Base-by-base conservation (phyloP, 2,797 vertebrate species). In the Morus bassanus region DNA sequence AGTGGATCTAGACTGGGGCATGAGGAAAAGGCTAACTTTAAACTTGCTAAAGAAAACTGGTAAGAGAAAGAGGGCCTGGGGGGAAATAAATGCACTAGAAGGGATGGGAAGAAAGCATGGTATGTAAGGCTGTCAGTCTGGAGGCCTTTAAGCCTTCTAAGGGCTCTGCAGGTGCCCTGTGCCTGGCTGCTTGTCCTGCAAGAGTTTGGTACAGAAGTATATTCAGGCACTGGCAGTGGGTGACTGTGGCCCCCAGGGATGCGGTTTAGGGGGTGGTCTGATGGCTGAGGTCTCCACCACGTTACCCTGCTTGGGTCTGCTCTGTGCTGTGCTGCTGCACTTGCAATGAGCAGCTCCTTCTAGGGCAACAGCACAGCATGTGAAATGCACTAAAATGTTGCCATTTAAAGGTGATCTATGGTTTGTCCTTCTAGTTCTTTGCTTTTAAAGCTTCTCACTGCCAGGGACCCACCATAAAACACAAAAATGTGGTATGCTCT, bases 331-430 rank as follows among this genome's bases (percentile, higher is more conserved):
- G 63, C 57, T 27, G 24, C 57, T n/a, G n/a, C 10, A 18, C 24
- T 60, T 27, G 57, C 57, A 60, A 37, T 7, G 7, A 60, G 57
- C 3, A 3, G 16, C 54, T 89, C 48, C 35, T 77, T 77, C 75
- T 77, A 83, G 79, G 84, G 78, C 64, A 83, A 68, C 8, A 25
- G 64, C 56, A 43, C 27, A 41, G 74, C 64, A 68, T 72, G n/a
- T 11, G 33, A 83, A 94, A 33, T 74, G 72, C 50, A 59, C 72
- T 65, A 33, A 88, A 93, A 81, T 72, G 35, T 53, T 88, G 64
- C 43, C 39, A 28, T 91, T 88, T 96, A 80, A 92, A 92, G 65
- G 61, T 77, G 89, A 93, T 94, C 54, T 83, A 69, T 73, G 46
- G 53, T 67, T 84, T 78, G 12, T 91, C 39, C 72, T 92, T 92